Evolutionary conservation across 2,113 vertebrate genomes (phyloP), one percentile per base, ranked within the genome.

Genomic region (Malurus alboscapulatus): DNA sequence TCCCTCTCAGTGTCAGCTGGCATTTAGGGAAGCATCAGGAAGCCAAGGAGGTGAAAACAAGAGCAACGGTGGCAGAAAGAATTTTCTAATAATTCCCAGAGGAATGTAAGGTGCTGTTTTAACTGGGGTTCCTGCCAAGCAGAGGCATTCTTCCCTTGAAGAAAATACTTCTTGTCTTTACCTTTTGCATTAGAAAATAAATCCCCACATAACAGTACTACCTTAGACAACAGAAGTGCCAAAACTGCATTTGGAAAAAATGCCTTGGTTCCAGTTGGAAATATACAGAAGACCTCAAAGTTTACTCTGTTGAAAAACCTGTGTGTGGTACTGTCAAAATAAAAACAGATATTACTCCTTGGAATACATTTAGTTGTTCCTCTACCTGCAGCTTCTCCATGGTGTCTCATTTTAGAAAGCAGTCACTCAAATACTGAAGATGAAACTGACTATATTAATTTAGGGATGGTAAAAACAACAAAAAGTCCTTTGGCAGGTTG

Each of bases 141-240:
- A 69, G 53, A 74, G 29, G 2, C 5, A 19, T 73, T 82, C 74
- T 88, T 30, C 3, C 17, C 14, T 12, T 1, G 2, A 30, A 89
- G 36, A 29, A 81, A 45, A 63, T 32, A 22, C 9, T 69, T 76
- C 8, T 53, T 57, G 12, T 48, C 42, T 82, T 47, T 68, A 79
- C 12, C 9, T 80, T 75, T 27, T 47, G 10, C 38, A 61, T 42
- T 45, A 48, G 54, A 79, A 87, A 25, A 54, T 27, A 38, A 72
- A 73, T 32, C 4, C 1, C 0, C 9, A 36, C 13, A 12, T 17
- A 22, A n/a, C 14, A 78, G 1, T 24, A 26, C 10, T 50, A 7
- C 6, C 20, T 58, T 42, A 42, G 6, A 7, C 9, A 62, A 42
- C 10, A 80, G 14, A 85, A 69, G 1, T 65, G 50, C 6, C 17